Base-by-base conservation (phyloP, 2,113 vertebrate genomes). In the Phalacrocorax brasilianus region DNA sequence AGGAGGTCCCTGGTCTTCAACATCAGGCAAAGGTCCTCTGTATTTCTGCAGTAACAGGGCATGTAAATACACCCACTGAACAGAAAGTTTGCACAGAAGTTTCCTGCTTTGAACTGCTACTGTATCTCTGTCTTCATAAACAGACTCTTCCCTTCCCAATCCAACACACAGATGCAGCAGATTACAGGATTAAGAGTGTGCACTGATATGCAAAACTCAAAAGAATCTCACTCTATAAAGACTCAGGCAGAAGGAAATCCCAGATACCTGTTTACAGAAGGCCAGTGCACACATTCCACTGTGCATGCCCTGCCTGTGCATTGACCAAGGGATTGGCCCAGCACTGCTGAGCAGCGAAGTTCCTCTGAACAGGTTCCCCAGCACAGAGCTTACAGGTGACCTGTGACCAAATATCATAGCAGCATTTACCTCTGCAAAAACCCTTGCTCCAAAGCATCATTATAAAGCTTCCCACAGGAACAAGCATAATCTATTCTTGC, bases 121-220 rank as follows among this genome's bases (percentile, higher is more conserved):
- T 30, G 5, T 35, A 33, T 35, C 22, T 33, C 47, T 52, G 30
- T 19, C 33, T 73, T 62, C 68, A 22, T 6, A 14, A 50, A 67
- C 15, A 61, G 52, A 47, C 45, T 89, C 66, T 82, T 79, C 42
- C 53, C 33, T 45, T 52, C 67, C 40, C 33, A 56, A 66, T 6
- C 8, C 67, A 63, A 32, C 28, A n/a, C 18, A 61, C 22, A 65
- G 26, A 74, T 16, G 33, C 28, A 82, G 61, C 26, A 9, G 0
- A 81, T 63, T 50, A 78, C 35, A 79, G 45, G 66, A 65, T 68
- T 26, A 83, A 55, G 38, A 2, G 0, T 66, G 82, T 1, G 1
- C 27, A 33, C 28, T 3, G 12, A 70, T 11, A 45, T 0, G 1
- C 2, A 1, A 52, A 80, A 83, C 38, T 68, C 42, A 14, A 50